Conservation (phyloP, 2,888 invertebrate genomes). For the Meliscaeva auricollis region DNA sequence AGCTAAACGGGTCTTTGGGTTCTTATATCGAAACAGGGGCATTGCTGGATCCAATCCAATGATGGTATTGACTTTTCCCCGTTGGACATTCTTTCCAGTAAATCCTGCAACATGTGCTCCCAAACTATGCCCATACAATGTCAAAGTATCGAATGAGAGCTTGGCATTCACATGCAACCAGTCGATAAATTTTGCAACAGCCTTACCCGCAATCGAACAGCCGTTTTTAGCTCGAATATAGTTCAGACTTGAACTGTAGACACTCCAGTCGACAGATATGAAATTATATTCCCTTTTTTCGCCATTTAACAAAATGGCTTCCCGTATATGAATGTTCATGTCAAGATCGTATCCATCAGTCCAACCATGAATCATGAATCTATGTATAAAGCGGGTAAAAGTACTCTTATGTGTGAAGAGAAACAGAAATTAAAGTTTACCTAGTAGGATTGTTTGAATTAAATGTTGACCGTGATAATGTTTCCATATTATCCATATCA, state of each 20-base stretch:
- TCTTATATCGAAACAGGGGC: slow-evolving; percentile 71
- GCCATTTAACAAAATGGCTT: slow-evolving; percentile 85
- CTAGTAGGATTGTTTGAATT: slow-evolving; percentile 41
- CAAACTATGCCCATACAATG: slow-evolving; percentile 85
- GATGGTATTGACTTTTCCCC: slow-evolving; percentile 85
- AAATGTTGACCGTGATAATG: slow-evolving; percentile 42
- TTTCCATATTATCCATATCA: slow-evolving; percentile 33
- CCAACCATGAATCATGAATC: slow-evolving; percentile 65
- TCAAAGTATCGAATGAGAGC: slow-evolving; percentile 84
- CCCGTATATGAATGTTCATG: slow-evolving; percentile 77
- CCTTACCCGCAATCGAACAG: slow-evolving; percentile 71
- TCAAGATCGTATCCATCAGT: slow-evolving; percentile 76
- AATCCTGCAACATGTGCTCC: slow-evolving; percentile 86
- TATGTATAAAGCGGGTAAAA: not conserved
- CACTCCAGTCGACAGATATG: slow-evolving; percentile 86
- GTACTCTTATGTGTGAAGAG: no score
- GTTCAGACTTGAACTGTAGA: slow-evolving; percentile 84
- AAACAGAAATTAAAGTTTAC: no score
- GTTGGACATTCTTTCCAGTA: slow-evolving; percentile 85
- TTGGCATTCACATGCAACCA: slow-evolving; percentile 84
- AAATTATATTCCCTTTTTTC: slow-evolving; percentile 85
- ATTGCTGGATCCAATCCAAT: slow-evolving; percentile 81
- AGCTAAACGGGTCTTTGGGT: slow-evolving; percentile 60
- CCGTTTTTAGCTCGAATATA: slow-evolving; percentile 85
- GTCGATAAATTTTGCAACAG: slow-evolving; percentile 76